phyloP scores from a whole-genome alignment of 2,888 invertebrate genomes.

The Psylliodes chrysocephalus region DNA sequence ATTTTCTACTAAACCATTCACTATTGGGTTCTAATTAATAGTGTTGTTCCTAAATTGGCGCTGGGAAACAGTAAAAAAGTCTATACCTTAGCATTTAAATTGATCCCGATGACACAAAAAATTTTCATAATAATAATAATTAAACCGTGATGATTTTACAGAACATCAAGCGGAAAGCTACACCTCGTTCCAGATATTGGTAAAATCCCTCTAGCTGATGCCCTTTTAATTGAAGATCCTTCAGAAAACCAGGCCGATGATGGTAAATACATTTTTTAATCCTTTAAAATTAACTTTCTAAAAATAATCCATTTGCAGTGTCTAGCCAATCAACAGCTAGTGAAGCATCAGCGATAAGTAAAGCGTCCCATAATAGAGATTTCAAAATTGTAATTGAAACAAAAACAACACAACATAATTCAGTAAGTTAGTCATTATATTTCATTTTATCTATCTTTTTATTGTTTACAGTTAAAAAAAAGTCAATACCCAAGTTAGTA shows the following conservation, averaged over 20 bases:
- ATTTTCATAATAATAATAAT: no score
- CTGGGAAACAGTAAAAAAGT: no score
- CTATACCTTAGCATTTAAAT: no score
- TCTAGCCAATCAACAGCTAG: constrained; percentile 67
- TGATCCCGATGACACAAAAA: no score
- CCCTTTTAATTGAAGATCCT: constrained; percentile 87
- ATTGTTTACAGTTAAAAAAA: constrained; percentile 3
- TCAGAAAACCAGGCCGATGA: constrained; percentile 76
- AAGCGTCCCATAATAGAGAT: constrained; percentile 71
- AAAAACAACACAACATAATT: constrained; percentile 63
- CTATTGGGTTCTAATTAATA: no score
- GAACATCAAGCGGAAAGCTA: constrained; percentile 84
- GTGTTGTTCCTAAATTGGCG: no score
- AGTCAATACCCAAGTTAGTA: constrained; percentile 43
- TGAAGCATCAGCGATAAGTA: constrained; percentile 59
- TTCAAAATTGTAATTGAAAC: constrained; percentile 78
- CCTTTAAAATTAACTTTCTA: constrained; percentile 3
- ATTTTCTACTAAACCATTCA: no score
- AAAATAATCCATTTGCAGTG: constrained; percentile 65
- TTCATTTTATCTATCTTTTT: background rate
- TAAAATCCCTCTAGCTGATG: constrained; percentile 84
- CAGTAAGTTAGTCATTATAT: background rate
- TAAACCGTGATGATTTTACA: no score
- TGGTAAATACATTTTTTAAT: constrained; percentile 63
- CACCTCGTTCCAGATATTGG: constrained; percentile 86